Conservation (phyloP, 2,113 vertebrate species). For the Ailuropoda melanoleuca region DNA sequence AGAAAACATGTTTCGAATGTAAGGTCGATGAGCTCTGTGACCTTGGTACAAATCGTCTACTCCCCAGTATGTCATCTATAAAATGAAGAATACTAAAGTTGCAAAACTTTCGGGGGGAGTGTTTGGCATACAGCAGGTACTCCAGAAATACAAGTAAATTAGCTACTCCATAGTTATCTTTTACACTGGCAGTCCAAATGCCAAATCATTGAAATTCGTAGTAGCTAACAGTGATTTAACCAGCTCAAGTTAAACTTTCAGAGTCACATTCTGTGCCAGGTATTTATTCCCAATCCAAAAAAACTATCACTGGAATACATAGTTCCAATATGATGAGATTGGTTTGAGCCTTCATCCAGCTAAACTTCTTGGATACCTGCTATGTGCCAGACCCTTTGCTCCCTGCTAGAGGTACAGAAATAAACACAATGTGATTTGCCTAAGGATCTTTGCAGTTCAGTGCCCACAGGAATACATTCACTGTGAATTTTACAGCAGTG, state of each 20-base stretch:
- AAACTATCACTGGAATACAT: background rate
- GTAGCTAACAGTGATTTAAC: background rate
- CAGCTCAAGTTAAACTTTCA: background rate
- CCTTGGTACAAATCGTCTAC: background rate
- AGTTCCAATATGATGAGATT: background rate
- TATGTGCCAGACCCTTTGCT: background rate
- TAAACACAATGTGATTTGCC: background rate
- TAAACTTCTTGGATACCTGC: background rate
- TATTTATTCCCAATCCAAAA: background rate
- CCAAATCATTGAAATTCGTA: background rate
- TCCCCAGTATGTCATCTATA: background rate
- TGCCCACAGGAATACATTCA: background rate
- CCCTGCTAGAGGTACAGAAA: background rate
- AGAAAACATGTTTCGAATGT: background rate
- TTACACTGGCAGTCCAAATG: background rate
- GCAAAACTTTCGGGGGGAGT: background rate
- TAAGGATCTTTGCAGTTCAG: background rate
- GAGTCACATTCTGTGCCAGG: background rate
- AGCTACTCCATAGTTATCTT: background rate
- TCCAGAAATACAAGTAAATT: background rate
- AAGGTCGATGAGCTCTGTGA: background rate
- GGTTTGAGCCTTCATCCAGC: background rate
- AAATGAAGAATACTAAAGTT: background rate
- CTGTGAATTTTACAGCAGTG: background rate
- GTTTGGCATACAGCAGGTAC: background rate